Evolutionary conservation across 2,888 invertebrate genomes (phyloP).

Genomic region (Macrophya annulata): DNA sequence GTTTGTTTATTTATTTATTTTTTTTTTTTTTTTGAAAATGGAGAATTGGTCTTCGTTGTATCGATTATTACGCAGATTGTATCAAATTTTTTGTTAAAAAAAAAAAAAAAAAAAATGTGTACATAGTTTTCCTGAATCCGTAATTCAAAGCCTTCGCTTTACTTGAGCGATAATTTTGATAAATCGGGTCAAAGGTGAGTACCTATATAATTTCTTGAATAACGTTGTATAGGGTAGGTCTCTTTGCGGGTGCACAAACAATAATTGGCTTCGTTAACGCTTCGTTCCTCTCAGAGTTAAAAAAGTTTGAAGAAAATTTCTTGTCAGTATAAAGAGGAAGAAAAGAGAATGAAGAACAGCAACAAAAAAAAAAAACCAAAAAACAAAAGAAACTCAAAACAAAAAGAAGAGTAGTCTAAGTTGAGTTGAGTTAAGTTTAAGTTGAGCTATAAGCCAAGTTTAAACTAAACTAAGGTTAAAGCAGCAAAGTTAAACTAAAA

Average conservation of each 20-base stretch:
- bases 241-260: slow-evolving; percentile 9
- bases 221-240: background rate
- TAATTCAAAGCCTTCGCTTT: too few species aligned
- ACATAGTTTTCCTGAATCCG: too few species aligned
- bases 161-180: too few species aligned
- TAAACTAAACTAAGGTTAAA: background rate
- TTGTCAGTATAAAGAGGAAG: background rate
- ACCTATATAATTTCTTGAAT: slow-evolving; percentile 15
- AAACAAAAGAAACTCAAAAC: background rate
- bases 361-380: background rate
- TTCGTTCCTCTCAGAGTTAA: background rate
- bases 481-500: background rate
- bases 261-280: slow-evolving; percentile 39
- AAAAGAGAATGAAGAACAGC: background rate
- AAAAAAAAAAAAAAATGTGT: too few species aligned
- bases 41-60: background rate
- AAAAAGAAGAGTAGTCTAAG: background rate
- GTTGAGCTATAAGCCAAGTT: background rate
- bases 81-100: background rate
- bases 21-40: background rate
- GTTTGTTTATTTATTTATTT: too few species aligned
- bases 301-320: slow-evolving; percentile 32
- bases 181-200: too few species aligned
- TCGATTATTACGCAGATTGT: background rate
- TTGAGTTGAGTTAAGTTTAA: background rate